phyloP scores from a whole-genome alignment of 2,888 invertebrate genomes.

The Polyommatus iphigenia region DNA sequence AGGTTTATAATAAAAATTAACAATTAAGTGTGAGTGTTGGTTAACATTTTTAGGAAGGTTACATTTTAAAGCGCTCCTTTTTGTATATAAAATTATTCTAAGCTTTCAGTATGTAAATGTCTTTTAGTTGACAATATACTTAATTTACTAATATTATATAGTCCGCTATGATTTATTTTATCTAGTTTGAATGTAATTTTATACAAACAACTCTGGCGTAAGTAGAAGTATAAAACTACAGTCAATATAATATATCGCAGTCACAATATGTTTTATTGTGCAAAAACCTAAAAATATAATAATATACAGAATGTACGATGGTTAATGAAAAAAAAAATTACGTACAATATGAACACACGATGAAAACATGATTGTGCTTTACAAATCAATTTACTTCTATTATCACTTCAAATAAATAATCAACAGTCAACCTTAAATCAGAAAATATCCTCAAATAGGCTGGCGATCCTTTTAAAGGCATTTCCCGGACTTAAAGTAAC shows the following conservation, averaged over 20 bases:
- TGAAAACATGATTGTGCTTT: conserved; percentile 73
- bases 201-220: conserved; percentile 65
- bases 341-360: conserved; percentile 58
- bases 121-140: conserved; percentile 72
- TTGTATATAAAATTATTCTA: conserved; percentile 73
- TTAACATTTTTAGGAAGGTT: conserved; percentile 76
- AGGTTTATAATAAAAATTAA: conserved; percentile 75
- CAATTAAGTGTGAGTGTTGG: conserved; percentile 77
- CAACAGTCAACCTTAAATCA: conserved; percentile 46
- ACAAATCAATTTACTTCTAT: conserved; percentile 69
- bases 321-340: conserved; percentile 34
- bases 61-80: conserved; percentile 74
- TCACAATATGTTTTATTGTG: conserved; percentile 63
- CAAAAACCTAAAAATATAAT: conserved; percentile 54
- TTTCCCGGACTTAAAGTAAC: conserved; percentile 47
- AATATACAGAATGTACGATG: conserved; percentile 65
- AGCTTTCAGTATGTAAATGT: conserved; percentile 70
- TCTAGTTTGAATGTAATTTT: conserved; percentile 49
- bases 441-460: conserved; percentile 51
- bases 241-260: conserved; percentile 42
- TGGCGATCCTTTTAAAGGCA: conserved; percentile 63
- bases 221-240: conserved; percentile 45
- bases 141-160: conserved; percentile 64
- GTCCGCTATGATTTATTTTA: conserved; percentile 62
- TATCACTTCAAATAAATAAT: conserved; percentile 67